These are phyloP conservation scores for Alexandromys oeconomus DNA, from an alignment of 2,797 vertebrate species.

Conservation along the genomic window DNA sequence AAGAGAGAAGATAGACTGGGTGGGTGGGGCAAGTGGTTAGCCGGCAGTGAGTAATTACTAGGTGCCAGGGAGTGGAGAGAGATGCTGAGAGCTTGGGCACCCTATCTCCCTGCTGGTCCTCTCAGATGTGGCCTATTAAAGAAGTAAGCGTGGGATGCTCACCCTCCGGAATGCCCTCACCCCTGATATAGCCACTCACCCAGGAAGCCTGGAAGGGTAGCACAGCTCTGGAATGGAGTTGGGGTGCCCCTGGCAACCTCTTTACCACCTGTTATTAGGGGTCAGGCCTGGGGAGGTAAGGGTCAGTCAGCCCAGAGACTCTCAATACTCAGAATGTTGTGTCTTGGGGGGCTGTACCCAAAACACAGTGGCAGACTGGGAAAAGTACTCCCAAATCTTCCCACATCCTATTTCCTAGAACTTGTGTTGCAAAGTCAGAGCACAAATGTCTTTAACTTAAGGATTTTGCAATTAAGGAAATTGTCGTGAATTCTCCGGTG, in stretches of 20 bases:
- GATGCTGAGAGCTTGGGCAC: accelerated
- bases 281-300: not conserved
- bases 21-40: not conserved
- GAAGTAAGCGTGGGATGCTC: too few species aligned
- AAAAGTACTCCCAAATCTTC: not conserved
- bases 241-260: not conserved
- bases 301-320: not conserved
- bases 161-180: too few species aligned
- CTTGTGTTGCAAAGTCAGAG: not conserved
- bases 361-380: not conserved
- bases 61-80: not conserved
- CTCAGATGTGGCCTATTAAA: not conserved
- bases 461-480: not conserved
- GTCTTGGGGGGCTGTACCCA: not conserved
- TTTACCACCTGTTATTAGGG: not conserved
- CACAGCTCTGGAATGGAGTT: not conserved
- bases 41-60: not conserved
- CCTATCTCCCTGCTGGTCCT: not conserved
- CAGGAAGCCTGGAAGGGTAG: not conserved
- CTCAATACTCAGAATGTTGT: not conserved
- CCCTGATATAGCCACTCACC: not conserved
- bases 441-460: not conserved
- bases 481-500: not conserved
- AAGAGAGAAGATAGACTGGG: not conserved
- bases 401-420: not conserved